Evolutionary conservation across 2,797 vertebrate genomes (phyloP).

Genomic region (Peromyscus eremicus): DNA sequence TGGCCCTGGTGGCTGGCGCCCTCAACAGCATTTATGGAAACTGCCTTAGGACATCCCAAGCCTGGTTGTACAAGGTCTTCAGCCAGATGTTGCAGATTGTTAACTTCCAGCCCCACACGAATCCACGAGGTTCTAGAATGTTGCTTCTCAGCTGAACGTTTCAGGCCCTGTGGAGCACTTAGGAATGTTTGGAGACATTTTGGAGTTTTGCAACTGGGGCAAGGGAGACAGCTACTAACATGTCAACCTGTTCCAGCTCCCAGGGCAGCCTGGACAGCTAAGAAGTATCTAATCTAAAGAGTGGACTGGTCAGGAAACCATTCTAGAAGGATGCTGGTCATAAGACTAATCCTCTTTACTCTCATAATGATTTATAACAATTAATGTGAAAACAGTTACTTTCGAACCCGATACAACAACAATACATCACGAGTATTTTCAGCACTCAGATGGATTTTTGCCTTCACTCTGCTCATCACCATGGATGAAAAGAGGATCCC

Average conservation of each 20-base stretch:
- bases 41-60: conserved; percentile 17
- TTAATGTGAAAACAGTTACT: background rate
- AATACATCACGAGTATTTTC: background rate
- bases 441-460: background rate
- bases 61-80: background rate
- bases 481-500: background rate
- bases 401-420: background rate
- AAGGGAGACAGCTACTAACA: background rate
- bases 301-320: background rate
- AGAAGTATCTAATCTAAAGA: background rate
- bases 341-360: background rate
- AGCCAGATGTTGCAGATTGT: conserved; percentile 17
- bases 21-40: conserved; percentile 1
- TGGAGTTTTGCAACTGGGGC: background rate
- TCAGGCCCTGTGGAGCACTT: background rate
- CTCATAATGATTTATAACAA: background rate
- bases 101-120: background rate
- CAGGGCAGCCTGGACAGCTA: background rate
- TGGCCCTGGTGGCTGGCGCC: background rate
- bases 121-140: background rate
- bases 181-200: background rate
- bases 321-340: background rate
- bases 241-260: background rate
- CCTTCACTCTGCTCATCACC: background rate
- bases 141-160: background rate